These are phyloP conservation scores for Macquaria ambigua DNA, from an alignment of 2,113 vertebrate species.

Conservation along the genomic window DNA sequence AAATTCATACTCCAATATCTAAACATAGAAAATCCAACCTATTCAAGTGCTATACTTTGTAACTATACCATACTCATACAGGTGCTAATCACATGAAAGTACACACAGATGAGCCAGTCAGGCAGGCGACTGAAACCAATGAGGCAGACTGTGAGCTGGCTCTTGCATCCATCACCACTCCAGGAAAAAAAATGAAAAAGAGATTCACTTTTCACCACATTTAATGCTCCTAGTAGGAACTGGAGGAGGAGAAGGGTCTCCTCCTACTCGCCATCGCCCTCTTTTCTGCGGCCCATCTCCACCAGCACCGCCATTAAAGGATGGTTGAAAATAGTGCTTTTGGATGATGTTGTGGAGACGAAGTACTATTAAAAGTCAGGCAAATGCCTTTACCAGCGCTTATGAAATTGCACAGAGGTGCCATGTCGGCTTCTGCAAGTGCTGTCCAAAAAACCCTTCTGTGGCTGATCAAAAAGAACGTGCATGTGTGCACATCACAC, in stretches of 20 bases:
- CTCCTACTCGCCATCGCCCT: constrained; percentile 22
- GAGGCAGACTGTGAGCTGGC: constrained; percentile 45
- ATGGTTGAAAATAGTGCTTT: constrained; percentile 59
- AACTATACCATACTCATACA: constrained; percentile 18
- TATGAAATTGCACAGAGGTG: constrained; percentile 73
- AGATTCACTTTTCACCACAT: constrained; percentile 44
- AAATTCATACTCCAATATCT: neutral
- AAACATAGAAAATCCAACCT: neutral
- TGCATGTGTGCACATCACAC: neutral
- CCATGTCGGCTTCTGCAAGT: constrained; percentile 68
- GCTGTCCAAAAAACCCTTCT: constrained; percentile 71
- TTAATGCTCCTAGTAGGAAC: constrained; percentile 46
- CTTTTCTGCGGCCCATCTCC: constrained; percentile 43
- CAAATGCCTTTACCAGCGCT: constrained; percentile 81
- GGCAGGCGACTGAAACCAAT: constrained; percentile 52
- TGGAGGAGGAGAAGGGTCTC: constrained; percentile 29
- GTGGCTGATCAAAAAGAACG: constrained; percentile 76
- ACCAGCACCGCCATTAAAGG: constrained; percentile 44
- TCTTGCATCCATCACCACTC: constrained; percentile 15
- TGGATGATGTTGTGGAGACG: constrained; percentile 68
- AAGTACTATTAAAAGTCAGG: constrained; percentile 74
- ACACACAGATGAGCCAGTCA: constrained; percentile 35
- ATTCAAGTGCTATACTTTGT: neutral
- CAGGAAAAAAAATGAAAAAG: constrained; percentile 20
- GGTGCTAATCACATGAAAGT: constrained; percentile 34